Evolutionary conservation across 1,140 invertebrate genomes (phyloP).

Genomic region (Gonioctena quinquepunctata): DNA sequence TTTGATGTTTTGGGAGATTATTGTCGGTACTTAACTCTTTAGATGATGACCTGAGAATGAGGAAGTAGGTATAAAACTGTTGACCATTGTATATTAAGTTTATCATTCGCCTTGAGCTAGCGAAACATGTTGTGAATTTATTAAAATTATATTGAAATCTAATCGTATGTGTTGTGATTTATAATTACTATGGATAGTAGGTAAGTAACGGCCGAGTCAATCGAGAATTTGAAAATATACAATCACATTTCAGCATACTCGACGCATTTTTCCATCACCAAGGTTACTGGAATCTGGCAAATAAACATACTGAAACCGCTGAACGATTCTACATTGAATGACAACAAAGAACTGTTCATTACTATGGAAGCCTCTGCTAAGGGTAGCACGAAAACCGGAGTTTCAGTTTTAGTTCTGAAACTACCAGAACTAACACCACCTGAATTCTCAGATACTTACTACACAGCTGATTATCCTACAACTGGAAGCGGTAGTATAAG

Average conservation of each 20-base stretch:
- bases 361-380: slow-evolving; percentile 6
- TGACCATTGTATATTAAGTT: too few species aligned
- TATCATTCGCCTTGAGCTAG: too few species aligned
- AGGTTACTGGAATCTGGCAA: neutral
- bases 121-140: too few species aligned
- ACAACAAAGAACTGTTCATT: slow-evolving; percentile 3
- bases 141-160: too few species aligned
- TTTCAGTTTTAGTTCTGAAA: slow-evolving; percentile 14
- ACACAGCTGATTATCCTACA: neutral
- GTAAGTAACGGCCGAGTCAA: too few species aligned
- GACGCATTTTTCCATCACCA: neutral
- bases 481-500: neutral
- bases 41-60: too few species aligned
- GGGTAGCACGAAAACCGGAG: neutral
- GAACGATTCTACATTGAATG: neutral
- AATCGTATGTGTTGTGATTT: too few species aligned
- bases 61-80: too few species aligned
- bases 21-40: too few species aligned
- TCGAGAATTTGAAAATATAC: too few species aligned
- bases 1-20: too few species aligned
- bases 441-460: neutral
- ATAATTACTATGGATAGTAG: too few species aligned
- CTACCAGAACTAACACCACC: neutral
- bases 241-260: neutral
- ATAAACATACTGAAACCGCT: neutral